Base-by-base conservation (phyloP, 92 coral and sea anemone species). In the Porites cylindrica region DNA sequence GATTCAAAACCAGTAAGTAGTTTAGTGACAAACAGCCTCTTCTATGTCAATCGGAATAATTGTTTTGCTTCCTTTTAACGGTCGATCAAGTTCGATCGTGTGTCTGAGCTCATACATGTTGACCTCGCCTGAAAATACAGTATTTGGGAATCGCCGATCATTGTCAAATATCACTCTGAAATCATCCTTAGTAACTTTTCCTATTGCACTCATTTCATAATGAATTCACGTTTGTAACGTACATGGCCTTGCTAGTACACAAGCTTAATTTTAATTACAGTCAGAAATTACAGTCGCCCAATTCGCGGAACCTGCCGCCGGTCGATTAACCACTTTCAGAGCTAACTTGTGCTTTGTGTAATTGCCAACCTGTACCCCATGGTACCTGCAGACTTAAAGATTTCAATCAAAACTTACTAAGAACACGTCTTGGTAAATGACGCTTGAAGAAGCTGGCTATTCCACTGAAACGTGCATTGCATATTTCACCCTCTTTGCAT, bases 1-100 rank as follows among this genome's bases (percentile, higher is more conserved):
- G 7, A 96, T 96, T n/a, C 99, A 96, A 80, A 96, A 96, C 78
- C 99, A 96, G 99, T 96, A 74, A 96, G 99, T 95, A 16, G 8
- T 24, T 29, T 18, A 56, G 62, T 38, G 11, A 56, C 61, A 56
- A 56, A 10, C 61, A 56, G 10, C 61, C 61, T 10, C 61, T 56
- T 56, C 3, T 14, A 56, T 56, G 61, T 14, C 13, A 56, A 10
- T 56, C 13, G 16, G 16, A 10, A 56, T 56, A 14, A 10, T 10
- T 56, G 11, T 56, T 10, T 56, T 56, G 3, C 61, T 56, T 10
- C 61, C 13, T 56, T 38, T 38, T 38, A 38, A 38, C 47, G 47
- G 61, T 56, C 11, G 16, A 56, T 56, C 61, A 14, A 9, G 61
- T 10, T 56, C 61, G 16, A 56, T 10, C 16, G 61, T 10, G 11